Percentiles rank a stretch among this genome's conserved stretches.
phyloP scores from a whole-genome alignment of 2,888 invertebrate genomes.

The Ectropis crepuscularia region DNA sequence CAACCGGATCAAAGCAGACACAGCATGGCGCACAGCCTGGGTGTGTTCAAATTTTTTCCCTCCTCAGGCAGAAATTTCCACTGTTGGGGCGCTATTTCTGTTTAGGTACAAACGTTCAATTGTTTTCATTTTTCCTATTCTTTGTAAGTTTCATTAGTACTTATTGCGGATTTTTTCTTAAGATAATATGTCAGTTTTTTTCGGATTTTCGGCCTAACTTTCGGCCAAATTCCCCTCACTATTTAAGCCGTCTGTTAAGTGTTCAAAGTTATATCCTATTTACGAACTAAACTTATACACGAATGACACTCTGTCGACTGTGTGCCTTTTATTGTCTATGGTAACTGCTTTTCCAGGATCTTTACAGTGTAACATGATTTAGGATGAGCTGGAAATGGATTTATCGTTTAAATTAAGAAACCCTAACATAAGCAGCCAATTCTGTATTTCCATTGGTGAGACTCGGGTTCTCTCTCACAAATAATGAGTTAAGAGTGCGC shows the following conservation, averaged over 20 bases:
- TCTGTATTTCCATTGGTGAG: too few relatives aligned
- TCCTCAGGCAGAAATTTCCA: too few relatives aligned
- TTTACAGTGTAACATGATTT: conserved; percentile 16
- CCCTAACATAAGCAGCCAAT: too few relatives aligned
- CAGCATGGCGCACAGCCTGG: too few relatives aligned
- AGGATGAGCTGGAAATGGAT: conserved; percentile 2
- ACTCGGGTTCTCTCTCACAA: too few relatives aligned
- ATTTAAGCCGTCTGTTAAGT: conserved; percentile 58
- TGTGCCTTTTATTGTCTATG: conserved; percentile 22
- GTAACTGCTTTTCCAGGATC: conserved; percentile 19
- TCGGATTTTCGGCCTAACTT: conserved; percentile 43
- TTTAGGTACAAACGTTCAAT: too few relatives aligned
- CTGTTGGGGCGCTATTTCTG: too few relatives aligned
- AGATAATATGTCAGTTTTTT: neutral
- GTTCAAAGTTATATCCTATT: conserved; percentile 58
- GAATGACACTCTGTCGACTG: conserved; percentile 35
- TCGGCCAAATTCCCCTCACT: conserved; percentile 36
- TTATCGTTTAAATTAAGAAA: neutral
- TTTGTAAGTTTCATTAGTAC: too few relatives aligned
- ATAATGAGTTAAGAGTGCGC: too few relatives aligned
- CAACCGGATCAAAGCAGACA: too few relatives aligned
- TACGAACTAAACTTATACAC: conserved; percentile 43
- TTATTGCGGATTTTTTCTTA: neutral
- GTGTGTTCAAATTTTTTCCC: too few relatives aligned
- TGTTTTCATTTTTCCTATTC: too few relatives aligned